These are phyloP conservation scores for Chrysoperla carnea DNA, from an alignment of 1,140 invertebrate species.

Conservation along the genomic window DNA sequence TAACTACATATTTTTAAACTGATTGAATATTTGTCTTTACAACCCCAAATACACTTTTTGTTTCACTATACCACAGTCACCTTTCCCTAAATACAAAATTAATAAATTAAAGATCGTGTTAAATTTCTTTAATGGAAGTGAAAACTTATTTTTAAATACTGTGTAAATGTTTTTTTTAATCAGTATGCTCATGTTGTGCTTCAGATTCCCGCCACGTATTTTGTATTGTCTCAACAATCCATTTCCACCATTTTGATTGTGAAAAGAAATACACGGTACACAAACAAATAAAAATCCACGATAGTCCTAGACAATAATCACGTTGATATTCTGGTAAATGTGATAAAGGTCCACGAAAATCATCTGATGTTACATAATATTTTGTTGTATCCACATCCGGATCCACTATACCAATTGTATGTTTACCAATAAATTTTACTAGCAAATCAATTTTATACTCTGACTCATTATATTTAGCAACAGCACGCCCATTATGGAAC, in stretches of 20 bases:
- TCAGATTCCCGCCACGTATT: conserved; percentile 83
- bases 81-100: no score
- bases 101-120: no score
- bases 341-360: conserved; percentile 63
- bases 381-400: conserved; percentile 42
- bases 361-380: conserved; percentile 52
- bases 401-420: conserved; percentile 28
- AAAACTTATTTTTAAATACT: no score
- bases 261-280: conserved; percentile 61
- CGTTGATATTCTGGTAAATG: conserved; percentile 48
- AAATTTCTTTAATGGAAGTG: no score
- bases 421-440: conserved; percentile 59
- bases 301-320: conserved; percentile 68
- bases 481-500: conserved; percentile 79
- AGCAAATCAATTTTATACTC: conserved; percentile 65
- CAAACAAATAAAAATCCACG: conserved; percentile 72
- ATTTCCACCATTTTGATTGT: conserved; percentile 58
- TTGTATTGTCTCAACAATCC: conserved; percentile 66
- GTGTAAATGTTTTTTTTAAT: conserved; percentile 17
- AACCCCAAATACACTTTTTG: no score
- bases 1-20: no score
- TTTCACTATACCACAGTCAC: no score
- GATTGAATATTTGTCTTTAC: no score
- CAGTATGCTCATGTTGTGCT: conserved; percentile 59
- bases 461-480: conserved; percentile 74